Evolutionary conservation across 2,113 vertebrate species (phyloP).

Genomic region (Oryzias javanicus): DNA sequence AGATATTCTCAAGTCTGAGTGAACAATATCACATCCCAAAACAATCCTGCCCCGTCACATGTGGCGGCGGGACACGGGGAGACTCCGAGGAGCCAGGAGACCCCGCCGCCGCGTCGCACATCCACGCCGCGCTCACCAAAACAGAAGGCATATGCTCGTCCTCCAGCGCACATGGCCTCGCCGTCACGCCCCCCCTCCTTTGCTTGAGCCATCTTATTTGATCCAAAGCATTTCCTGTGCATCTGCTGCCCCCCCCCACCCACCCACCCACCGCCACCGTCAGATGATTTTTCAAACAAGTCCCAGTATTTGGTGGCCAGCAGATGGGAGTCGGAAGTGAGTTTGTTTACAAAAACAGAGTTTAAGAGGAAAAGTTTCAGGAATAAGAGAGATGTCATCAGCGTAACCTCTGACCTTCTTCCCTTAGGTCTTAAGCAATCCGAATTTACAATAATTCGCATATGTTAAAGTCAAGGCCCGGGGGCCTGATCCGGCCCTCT

Average conservation of each 20-base stretch:
- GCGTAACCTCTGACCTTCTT: constrained; percentile 59
- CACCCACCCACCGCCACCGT: too few species aligned
- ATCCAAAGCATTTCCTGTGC: constrained; percentile 77
- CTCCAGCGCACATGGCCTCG: constrained; percentile 49
- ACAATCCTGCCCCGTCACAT: constrained; percentile 83
- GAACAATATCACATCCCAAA: constrained; percentile 88
- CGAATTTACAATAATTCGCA: constrained; percentile 28
- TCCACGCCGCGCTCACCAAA: constrained; percentile 41
- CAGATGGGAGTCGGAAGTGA: constrained; percentile 52
- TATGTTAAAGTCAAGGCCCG: too few species aligned
- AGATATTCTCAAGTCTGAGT: constrained; percentile 77
- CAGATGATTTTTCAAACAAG: constrained; percentile 67
- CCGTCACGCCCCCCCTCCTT: constrained; percentile 39
- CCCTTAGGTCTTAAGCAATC: constrained; percentile 61
- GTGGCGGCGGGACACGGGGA: constrained; percentile 87
- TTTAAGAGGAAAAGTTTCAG: constrained; percentile 11
- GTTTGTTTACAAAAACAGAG: constrained; percentile 57
- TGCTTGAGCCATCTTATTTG: constrained; percentile 54
- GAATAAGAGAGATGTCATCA: constrained; percentile 59
- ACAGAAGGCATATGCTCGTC: constrained; percentile 60
- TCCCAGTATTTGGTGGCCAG: constrained; percentile 56
- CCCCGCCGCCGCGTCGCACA: constrained; percentile 83
- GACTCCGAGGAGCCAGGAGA: constrained; percentile 79
- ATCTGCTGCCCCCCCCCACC: constrained; percentile 68
- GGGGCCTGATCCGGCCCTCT: too few species aligned